These are phyloP conservation scores for Spheniscus mendiculus DNA, from an alignment of 2,113 vertebrate genomes.

Conservation along the genomic window DNA sequence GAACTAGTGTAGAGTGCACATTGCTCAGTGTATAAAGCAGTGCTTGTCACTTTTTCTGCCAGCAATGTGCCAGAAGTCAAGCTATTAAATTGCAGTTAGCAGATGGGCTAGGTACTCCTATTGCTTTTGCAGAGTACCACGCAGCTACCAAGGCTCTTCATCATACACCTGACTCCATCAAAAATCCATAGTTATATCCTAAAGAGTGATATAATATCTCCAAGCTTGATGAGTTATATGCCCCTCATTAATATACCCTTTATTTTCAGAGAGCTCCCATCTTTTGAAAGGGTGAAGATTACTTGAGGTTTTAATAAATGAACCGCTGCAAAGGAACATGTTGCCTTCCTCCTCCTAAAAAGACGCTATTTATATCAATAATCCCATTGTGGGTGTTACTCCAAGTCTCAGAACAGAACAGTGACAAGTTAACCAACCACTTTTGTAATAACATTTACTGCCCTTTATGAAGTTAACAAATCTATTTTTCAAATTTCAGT, in stretches of 20 bases:
- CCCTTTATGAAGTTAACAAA: slow-evolving; percentile 78
- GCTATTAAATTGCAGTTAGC: slow-evolving; percentile 46
- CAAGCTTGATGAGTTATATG: slow-evolving; percentile 11
- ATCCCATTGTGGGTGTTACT: slow-evolving; percentile 49
- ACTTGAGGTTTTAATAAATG: slow-evolving; percentile 67
- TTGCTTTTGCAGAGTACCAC: background rate
- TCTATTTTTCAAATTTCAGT: slow-evolving; percentile 78
- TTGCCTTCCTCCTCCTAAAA: slow-evolving; percentile 58
- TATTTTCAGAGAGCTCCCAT: slow-evolving; percentile 41
- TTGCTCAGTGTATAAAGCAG: slow-evolving; percentile 28
- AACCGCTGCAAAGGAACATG: slow-evolving; percentile 58
- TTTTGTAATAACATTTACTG: slow-evolving; percentile 76
- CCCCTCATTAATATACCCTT: slow-evolving; percentile 42
- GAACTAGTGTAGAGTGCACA: slow-evolving; percentile 37
- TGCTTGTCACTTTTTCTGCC: slow-evolving; percentile 30
- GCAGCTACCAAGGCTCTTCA: background rate
- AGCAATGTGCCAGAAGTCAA: slow-evolving; percentile 40
- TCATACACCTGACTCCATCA: slow-evolving; percentile 15
- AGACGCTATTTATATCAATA: slow-evolving; percentile 72
- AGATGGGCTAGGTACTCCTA: slow-evolving; percentile 32
- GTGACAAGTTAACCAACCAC: slow-evolving; percentile 76
- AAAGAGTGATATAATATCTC: background rate
- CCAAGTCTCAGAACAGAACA: slow-evolving; percentile 68
- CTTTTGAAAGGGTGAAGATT: slow-evolving; percentile 48
- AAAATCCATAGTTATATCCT: slow-evolving; percentile 4